Conservation (phyloP, 2,113 vertebrate genomes). For the Oryzias celebensis region DNA sequence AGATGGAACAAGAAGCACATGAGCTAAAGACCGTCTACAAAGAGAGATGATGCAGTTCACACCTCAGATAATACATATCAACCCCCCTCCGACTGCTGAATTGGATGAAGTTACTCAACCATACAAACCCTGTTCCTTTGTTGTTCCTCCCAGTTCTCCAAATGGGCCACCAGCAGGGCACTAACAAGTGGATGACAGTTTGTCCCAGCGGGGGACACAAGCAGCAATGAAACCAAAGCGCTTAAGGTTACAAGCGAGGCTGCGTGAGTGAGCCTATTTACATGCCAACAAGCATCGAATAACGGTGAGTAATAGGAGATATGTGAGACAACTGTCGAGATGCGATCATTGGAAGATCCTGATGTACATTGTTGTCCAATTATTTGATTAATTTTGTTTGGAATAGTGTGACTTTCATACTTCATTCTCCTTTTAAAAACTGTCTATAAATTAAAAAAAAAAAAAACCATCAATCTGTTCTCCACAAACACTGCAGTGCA, state of each 20-base stretch:
- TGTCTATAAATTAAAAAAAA: too few relatives aligned
- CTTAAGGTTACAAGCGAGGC: conserved; percentile 26
- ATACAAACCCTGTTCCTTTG: neutral
- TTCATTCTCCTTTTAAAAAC: too few relatives aligned
- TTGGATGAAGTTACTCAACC: conserved; percentile 6
- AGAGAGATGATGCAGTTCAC: neutral
- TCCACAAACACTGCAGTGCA: too few relatives aligned
- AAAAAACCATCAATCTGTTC: too few relatives aligned
- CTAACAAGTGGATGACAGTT: conserved; percentile 44
- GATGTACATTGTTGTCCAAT: too few relatives aligned
- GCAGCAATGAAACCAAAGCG: conserved; percentile 21
- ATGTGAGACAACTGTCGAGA: too few relatives aligned
- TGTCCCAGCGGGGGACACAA: conserved; percentile 40
- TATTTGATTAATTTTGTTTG: too few relatives aligned
- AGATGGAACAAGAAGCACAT: neutral
- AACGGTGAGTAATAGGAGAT: too few relatives aligned
- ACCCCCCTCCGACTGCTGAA: conserved; percentile 3
- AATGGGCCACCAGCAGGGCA: conserved; percentile 29
- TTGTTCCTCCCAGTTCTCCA: conserved; percentile 11
- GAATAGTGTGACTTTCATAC: too few relatives aligned
- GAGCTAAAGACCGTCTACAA: neutral
- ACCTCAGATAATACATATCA: conserved; percentile 9
- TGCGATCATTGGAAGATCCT: too few relatives aligned
- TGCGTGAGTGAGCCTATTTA: neutral
- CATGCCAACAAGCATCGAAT: too few relatives aligned